A percentile compares a stretch with the other conserved stretches of the same genome.
phyloP scores from a whole-genome alignment of 1,140 invertebrate genomes.

The Drusus annulatus region DNA sequence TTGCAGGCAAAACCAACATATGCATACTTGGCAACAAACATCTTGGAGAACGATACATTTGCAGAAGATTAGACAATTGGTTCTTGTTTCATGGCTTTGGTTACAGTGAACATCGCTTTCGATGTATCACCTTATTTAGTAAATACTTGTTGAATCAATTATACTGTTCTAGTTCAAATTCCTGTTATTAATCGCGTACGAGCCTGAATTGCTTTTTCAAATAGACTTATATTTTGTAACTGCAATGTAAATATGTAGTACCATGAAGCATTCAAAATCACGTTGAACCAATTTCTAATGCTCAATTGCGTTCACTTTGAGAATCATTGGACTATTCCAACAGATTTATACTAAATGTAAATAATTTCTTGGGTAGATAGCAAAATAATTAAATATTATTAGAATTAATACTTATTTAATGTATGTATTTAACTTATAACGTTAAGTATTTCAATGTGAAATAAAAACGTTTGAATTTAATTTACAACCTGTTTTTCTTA shows the following conservation, averaged over 20 bases:
- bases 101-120: neutral
- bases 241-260: slow-evolving; percentile 35
- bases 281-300: slow-evolving; percentile 49
- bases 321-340: slow-evolving; percentile 33
- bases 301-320: slow-evolving; percentile 49
- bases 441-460: slow-evolving; percentile 54
- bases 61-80: no score
- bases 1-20: no score
- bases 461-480: slow-evolving; percentile 57
- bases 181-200: slow-evolving; percentile 2
- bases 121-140: neutral
- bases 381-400: slow-evolving; percentile 58
- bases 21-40: no score
- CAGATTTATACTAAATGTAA: slow-evolving; percentile 51
- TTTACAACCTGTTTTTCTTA: slow-evolving; percentile 39
- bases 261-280: slow-evolving; percentile 32
- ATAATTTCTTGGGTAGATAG: slow-evolving; percentile 58
- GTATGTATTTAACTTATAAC: slow-evolving; percentile 59
- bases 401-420: slow-evolving; percentile 59
- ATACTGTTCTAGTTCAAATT: slow-evolving; percentile 13
- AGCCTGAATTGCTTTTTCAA: slow-evolving; percentile 24
- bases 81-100: slow-evolving; percentile 2
- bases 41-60: no score
- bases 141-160: neutral
- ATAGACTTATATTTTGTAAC: slow-evolving; percentile 2